Base-by-base conservation (phyloP, 2,797 vertebrate species). In the Ptychobarbus kaznakovi region DNA sequence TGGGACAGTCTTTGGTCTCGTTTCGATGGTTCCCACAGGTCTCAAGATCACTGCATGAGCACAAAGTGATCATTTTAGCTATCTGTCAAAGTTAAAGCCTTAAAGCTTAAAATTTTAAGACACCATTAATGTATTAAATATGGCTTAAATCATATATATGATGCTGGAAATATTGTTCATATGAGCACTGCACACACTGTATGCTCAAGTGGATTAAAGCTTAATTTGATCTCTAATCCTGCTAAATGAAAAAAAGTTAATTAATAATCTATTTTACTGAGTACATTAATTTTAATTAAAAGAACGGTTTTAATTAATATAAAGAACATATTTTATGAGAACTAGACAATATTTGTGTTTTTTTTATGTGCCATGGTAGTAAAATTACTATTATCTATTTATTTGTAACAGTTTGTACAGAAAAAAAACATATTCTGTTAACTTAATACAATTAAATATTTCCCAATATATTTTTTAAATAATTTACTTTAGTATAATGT, bases 11-110 rank as follows among this genome's bases (percentile, higher is more conserved):
- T 78, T 68, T 44, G 63, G 16, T 78, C 63, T 53, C 32, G 49
- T 84, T 44, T 35, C 18, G 49, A 79, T 6, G 25, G 20, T 79
- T 84, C 83, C 83, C 75, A 84, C 75, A 79, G 83, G 38, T 70
- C 51, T 79, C 12, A 25, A 46, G 25, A 69, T 58, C 44, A 51
- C 42, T 40, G 42, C 42, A 25, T 32, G 1, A 51, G 44, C 15
- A 82, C 68, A 84, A 56, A 70, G 65, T 25, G 20, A 75, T 66
- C 40, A 78, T 77, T 56, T 66, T 78, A 77, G 38, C 49, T 70
- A 12, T 77, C 35, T 84, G n/a, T 32, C 82, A 44, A 28, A 22
- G 32, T 53, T 53, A 51, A 38, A 49, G 42, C 16, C 16, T 51
- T n/a, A 49, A 38, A 81, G 49, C 42, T 80, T 53, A 22, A 40